Conservation (phyloP, 1,140 invertebrate species). For the Lordiphosa collinella region DNA sequence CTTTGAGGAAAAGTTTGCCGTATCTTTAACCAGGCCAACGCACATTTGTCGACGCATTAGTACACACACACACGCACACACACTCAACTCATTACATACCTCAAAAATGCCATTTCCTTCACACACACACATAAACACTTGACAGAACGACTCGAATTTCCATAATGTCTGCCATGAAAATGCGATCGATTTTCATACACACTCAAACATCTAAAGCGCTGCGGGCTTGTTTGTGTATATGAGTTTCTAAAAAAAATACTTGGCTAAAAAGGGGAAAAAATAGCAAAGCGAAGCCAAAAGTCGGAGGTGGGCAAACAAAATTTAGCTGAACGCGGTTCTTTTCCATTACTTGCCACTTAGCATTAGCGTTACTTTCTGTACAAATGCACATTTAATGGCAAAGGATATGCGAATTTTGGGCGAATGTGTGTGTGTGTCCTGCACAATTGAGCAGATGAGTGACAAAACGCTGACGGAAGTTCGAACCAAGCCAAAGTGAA, state of each 20-base stretch:
- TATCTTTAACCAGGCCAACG: slow-evolving; percentile 47
- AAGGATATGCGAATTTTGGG: slow-evolving; percentile 10
- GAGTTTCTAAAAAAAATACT: slow-evolving; percentile 57
- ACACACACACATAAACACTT: slow-evolving; percentile 50
- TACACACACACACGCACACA: slow-evolving; percentile 16
- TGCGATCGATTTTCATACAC: slow-evolving; percentile 69
- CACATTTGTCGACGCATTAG: slow-evolving; percentile 73
- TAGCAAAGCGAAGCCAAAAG: slow-evolving; percentile 49
- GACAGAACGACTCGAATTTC: slow-evolving; percentile 72
- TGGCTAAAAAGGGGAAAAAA: slow-evolving; percentile 46
- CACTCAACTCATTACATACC: slow-evolving; percentile 67
- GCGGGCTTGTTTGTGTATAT: slow-evolving; percentile 41
- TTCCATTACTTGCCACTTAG: slow-evolving; percentile 37
- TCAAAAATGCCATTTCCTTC: slow-evolving; percentile 71
- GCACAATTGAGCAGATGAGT: slow-evolving; percentile 16
- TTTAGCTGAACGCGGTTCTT: slow-evolving; percentile 30
- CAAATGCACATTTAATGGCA: slow-evolving; percentile 70
- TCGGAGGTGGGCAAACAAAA: slow-evolving; percentile 27
- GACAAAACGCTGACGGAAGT: slow-evolving; percentile 47
- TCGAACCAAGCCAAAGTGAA: slow-evolving; percentile 46
- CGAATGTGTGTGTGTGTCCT: slow-evolving; percentile 12
- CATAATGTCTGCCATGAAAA: slow-evolving; percentile 77
- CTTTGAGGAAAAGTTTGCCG: slow-evolving; percentile 23
- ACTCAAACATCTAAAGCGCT: slow-evolving; percentile 55
- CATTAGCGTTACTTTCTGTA: slow-evolving; percentile 41